A percentile compares a stretch with the other conserved stretches of the same genome.
phyloP scores from a whole-genome alignment of 2,888 invertebrate genomes.

The Caenorhabditis panamensis region DNA sequence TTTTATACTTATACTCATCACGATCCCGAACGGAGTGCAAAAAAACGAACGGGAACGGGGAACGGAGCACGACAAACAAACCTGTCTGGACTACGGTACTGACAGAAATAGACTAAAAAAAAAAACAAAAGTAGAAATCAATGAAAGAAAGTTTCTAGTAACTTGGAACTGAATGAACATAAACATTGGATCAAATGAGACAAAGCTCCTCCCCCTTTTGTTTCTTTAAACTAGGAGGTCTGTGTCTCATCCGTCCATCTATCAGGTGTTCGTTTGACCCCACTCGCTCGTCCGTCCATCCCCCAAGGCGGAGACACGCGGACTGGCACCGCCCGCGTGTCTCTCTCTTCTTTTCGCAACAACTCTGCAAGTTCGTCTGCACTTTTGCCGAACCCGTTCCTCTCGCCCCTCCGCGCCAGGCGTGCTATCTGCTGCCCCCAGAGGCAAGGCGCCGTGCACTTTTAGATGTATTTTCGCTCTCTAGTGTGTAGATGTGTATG shows the following conservation, averaged over 20 bases:
- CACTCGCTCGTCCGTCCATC: neutral
- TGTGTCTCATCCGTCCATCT: conserved; percentile 35
- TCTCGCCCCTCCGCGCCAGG: conserved; percentile 25
- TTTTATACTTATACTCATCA: neutral
- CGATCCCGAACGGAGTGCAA: conserved; percentile 20
- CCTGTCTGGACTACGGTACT: conserved; percentile 3
- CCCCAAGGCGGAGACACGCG: conserved; percentile 52
- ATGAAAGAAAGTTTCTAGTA: conserved; percentile 2
- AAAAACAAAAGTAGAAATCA: neutral
- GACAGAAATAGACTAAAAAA: conserved; percentile 8
- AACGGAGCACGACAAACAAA: conserved; percentile 33
- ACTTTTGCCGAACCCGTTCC: conserved; percentile 56
- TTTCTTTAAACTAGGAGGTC: conserved; percentile 26
- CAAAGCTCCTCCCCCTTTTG: conserved; percentile 35
- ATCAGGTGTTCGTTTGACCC: conserved; percentile 54
- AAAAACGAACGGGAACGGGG: conserved; percentile 35
- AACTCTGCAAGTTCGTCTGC: conserved; percentile 51
- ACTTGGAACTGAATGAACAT: neutral
- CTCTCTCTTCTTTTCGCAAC: conserved; percentile 29
- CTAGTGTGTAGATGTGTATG: conserved; percentile 20
- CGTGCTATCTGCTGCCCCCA: conserved; percentile 28
- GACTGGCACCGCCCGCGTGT: conserved; percentile 54
- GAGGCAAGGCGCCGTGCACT: conserved; percentile 45
- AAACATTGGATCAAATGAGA: no score
- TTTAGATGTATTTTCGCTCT: conserved; percentile 37